phyloP scores from a whole-genome alignment of 2,797 vertebrate species.

The Sebastes vulpes region DNA sequence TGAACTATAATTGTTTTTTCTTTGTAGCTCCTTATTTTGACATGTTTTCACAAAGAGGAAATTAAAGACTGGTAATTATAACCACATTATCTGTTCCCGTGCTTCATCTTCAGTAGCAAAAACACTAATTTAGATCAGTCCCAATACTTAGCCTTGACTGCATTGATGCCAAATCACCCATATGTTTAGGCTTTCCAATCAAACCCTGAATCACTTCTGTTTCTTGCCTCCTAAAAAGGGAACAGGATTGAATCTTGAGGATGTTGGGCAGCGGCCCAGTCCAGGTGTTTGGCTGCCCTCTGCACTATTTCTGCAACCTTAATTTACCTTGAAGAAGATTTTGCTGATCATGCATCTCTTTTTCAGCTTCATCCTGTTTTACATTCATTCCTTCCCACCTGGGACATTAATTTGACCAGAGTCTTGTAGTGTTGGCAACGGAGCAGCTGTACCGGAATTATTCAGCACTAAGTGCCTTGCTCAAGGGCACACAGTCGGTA shows the following conservation, averaged over 20 bases:
- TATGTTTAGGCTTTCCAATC: not conserved
- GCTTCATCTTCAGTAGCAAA: constrained; percentile 3
- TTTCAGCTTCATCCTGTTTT: constrained; percentile 17
- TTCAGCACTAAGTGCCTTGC: constrained; percentile 23
- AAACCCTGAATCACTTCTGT: constrained; percentile 3
- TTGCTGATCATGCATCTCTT: constrained; percentile 46
- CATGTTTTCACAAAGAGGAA: constrained; percentile 41
- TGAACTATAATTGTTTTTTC: not conserved
- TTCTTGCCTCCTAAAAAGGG: not conserved
- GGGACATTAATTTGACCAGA: constrained; percentile 40
- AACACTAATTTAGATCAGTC: constrained; percentile 4
- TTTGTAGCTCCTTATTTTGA: constrained; percentile 32
- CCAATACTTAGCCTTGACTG: not conserved
- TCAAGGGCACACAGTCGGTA: not conserved
- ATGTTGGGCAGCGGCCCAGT: constrained; percentile 1
- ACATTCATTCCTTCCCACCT: constrained; percentile 36
- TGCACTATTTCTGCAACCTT: constrained; percentile 52
- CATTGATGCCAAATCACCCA: not conserved
- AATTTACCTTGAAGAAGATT: constrained; percentile 42
- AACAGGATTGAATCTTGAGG: constrained; percentile 7
- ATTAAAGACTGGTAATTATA: constrained; percentile 38
- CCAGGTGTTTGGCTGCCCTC: constrained; percentile 43
- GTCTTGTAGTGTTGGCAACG: not conserved
- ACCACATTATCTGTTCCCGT: not conserved
- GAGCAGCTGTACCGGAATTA: not conserved